phyloP scores from a whole-genome alignment of 1,140 invertebrate genomes.

The Colletes gigas region DNA sequence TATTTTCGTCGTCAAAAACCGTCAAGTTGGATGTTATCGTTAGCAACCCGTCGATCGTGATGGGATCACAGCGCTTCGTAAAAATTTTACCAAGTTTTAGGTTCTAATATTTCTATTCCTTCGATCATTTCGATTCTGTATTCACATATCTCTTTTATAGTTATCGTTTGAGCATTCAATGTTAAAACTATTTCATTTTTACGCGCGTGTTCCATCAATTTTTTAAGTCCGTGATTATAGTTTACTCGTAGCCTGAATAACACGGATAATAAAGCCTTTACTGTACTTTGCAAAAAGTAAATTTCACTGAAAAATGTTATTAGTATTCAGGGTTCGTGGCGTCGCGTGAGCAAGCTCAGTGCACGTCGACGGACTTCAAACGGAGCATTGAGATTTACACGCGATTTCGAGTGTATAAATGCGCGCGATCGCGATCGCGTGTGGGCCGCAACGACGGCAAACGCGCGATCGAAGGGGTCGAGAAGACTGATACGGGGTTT shows the following conservation, averaged over 20 bases:
- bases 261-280: too few species aligned
- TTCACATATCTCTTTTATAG: too few species aligned
- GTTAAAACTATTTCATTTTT: too few species aligned
- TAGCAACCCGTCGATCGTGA: not conserved
- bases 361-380: constrained; percentile 15
- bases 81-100: too few species aligned
- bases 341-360: constrained; percentile 7
- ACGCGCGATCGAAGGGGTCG: not conserved
- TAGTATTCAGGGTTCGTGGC: not conserved
- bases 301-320: not conserved
- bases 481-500: not conserved
- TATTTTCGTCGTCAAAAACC: constrained; percentile 11
- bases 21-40: not conserved
- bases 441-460: not conserved
- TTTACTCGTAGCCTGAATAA: too few species aligned
- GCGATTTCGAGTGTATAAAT: not conserved
- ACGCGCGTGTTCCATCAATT: too few species aligned
- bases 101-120: too few species aligned
- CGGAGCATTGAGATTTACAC: constrained; percentile 7
- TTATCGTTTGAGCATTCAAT: too few species aligned
- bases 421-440: constrained; percentile 26
- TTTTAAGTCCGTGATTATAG: too few species aligned
- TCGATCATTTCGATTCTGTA: too few species aligned
- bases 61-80: too few species aligned
- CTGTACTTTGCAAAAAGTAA: not conserved